phyloP scores from a whole-genome alignment of 2,888 invertebrate species.

The Acleris sparsana region DNA sequence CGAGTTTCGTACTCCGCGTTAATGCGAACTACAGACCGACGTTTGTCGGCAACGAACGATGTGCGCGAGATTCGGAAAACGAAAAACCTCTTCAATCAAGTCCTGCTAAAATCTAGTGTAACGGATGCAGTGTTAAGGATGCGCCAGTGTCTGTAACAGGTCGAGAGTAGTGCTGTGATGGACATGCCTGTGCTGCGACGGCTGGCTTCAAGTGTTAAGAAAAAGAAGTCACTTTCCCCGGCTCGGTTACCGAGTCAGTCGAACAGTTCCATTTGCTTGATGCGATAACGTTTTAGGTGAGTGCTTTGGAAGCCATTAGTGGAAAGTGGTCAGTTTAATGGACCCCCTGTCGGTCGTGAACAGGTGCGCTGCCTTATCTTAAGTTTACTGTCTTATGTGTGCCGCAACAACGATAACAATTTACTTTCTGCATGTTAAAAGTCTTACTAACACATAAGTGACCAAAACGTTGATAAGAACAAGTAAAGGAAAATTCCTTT shows the following conservation, averaged over 20 bases:
- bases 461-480: not conserved
- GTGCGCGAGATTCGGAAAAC: conserved; percentile 50
- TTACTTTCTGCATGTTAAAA: conserved; percentile 23
- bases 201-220: conserved; percentile 76
- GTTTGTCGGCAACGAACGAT: conserved; percentile 57
- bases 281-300: conserved; percentile 83
- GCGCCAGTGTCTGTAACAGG: conserved; percentile 57
- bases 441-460: not conserved
- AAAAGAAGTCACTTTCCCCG: conserved; percentile 72
- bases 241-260: conserved; percentile 59
- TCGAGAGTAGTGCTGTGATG: conserved; percentile 61
- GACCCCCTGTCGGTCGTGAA: conserved; percentile 32
- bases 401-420: conserved; percentile 22
- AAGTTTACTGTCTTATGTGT: conserved; percentile 25
- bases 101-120: conserved; percentile 37
- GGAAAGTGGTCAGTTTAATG: conserved; percentile 57
- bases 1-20: conserved; percentile 33
- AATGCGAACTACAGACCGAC: conserved; percentile 39
- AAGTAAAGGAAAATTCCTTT: conserved; percentile 27
- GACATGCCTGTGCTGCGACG: conserved; percentile 78
- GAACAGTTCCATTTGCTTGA: conserved; percentile 68
- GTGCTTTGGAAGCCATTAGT: conserved; percentile 64
- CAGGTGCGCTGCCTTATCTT: conserved; percentile 38
- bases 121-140: conserved; percentile 76
- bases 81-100: conserved; percentile 38